Evolutionary conservation across 2,888 invertebrate species (phyloP).

Genomic region (Mantis religiosa): DNA sequence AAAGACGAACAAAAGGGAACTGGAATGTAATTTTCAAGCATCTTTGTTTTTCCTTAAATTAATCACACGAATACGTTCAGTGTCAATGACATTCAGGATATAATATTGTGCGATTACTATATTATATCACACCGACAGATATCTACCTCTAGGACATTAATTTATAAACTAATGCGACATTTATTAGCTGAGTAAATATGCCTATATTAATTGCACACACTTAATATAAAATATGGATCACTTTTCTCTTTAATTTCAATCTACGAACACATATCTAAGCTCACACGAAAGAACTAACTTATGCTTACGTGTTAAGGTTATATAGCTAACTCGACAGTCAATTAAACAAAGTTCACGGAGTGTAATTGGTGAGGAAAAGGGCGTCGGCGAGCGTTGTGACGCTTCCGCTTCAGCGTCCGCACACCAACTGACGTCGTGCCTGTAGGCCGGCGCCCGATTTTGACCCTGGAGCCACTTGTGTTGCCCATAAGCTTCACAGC

Average conservation of each 20-base stretch:
- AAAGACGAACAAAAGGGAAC: neutral
- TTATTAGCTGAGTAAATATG: neutral
- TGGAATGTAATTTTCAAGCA: neutral
- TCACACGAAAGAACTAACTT: neutral
- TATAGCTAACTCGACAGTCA: neutral
- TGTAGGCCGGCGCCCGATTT: neutral
- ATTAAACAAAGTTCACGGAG: neutral
- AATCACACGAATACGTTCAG: neutral
- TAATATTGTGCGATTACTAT: neutral
- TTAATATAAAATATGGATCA: neutral
- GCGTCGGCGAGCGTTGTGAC: neutral
- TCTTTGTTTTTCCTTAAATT: neutral
- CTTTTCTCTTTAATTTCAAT: neutral
- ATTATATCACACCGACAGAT: neutral
- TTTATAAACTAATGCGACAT: neutral
- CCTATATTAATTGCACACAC: neutral
- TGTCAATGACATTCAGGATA: neutral
- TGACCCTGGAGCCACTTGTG: neutral
- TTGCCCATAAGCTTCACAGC: neutral
- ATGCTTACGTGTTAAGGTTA: neutral
- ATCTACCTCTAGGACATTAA: neutral
- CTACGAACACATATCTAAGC: neutral
- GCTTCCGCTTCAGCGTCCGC: neutral
- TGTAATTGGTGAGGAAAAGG: neutral
- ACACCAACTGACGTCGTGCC: neutral